Evolutionary conservation across 2,797 vertebrate genomes (phyloP).

Genomic region (Urosaurus nigricauda): DNA sequence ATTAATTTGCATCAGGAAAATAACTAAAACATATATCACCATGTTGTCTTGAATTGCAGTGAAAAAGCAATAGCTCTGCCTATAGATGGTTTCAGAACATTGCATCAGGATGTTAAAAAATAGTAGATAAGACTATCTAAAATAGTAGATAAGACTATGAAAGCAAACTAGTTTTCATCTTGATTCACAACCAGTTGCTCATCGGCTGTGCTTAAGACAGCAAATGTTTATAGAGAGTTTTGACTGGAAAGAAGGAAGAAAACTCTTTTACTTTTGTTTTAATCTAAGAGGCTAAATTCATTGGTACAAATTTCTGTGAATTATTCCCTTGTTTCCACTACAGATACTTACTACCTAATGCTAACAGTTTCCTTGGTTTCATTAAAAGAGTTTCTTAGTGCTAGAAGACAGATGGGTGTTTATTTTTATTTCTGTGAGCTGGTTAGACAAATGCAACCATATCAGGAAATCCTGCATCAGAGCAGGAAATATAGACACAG

Average conservation of each 20-base stretch:
- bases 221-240: not conserved
- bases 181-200: not conserved
- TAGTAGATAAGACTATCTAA: not conserved
- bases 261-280: not conserved
- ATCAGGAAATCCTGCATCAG: not conserved
- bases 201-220: not conserved
- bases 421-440: constrained; percentile 7
- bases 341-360: not conserved
- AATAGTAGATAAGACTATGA: not conserved
- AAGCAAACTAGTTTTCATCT: not conserved
- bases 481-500: not conserved
- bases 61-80: not conserved
- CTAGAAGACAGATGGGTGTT: not conserved
- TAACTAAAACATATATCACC: not conserved
- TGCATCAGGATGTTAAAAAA: not conserved
- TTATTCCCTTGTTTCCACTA: not conserved
- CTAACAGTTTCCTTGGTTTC: not conserved
- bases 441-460: not conserved
- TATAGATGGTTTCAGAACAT: not conserved
- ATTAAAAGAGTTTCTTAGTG: constrained; percentile 8
- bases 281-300: constrained; percentile 10
- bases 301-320: not conserved
- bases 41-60: not conserved
- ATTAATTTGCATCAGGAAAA: not conserved
- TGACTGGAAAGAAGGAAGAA: not conserved